These are phyloP conservation scores for Pseudopleuronectes americanus DNA, from an alignment of 2,797 vertebrate genomes.

Conservation along the genomic window DNA sequence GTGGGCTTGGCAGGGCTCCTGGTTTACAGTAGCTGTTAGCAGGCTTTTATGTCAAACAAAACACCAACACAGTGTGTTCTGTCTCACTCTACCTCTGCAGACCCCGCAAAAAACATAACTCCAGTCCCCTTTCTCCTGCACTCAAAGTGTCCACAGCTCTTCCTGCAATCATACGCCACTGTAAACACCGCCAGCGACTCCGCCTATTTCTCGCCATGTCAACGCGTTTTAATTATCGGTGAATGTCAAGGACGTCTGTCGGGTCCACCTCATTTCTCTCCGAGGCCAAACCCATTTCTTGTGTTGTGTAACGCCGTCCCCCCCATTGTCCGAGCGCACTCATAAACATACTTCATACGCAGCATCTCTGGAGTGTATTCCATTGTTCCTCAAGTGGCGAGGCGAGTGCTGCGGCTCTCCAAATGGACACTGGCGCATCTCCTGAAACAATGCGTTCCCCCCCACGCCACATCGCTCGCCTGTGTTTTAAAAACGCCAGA, in stretches of 20 bases:
- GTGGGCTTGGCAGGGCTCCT: conserved; percentile 76
- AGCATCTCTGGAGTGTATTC: conserved; percentile 94
- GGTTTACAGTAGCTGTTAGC: conserved; percentile 75
- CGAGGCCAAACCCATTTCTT: conserved; percentile 72
- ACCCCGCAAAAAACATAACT: conserved; percentile 45
- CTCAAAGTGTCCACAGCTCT: conserved; percentile 51
- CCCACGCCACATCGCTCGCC: conserved; percentile 89
- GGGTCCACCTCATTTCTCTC: conserved; percentile 69
- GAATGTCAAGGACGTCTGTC: conserved; percentile 80
- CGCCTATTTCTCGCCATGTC: conserved; percentile 69
- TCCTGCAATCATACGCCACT: conserved; percentile 52
- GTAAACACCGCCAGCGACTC: conserved; percentile 66
- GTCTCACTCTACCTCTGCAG: conserved; percentile 53
- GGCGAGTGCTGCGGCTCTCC: conserved; percentile 93
- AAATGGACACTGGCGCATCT: conserved; percentile 92
- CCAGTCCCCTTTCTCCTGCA: conserved; percentile 63
- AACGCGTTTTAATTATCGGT: conserved; percentile 74
- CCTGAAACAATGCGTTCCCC: conserved; percentile 93
- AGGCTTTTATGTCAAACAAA: conserved; percentile 77
- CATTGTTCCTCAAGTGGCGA: conserved; percentile 96
- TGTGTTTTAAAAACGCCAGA: conserved; percentile 89
- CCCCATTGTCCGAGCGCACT: conserved; percentile 71
- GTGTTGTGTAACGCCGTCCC: conserved; percentile 76
- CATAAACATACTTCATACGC: conserved; percentile 81
- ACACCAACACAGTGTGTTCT: conserved; percentile 66